Conservation (phyloP, 1,140 invertebrate genomes). For the Planococcus citri region DNA sequence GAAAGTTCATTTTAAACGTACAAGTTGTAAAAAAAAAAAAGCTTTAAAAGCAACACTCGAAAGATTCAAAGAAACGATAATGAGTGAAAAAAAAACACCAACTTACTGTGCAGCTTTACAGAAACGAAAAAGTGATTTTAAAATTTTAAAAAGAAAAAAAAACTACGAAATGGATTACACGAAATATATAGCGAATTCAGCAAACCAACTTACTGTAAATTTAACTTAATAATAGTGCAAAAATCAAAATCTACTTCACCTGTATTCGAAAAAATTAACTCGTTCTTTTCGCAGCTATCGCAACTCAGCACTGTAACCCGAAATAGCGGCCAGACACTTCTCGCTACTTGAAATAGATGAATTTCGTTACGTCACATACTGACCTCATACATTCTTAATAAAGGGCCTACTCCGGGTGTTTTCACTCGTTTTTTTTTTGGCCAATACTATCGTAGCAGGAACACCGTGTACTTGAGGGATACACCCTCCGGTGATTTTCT, state of each 20-base stretch:
- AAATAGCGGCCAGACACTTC: slow-evolving; percentile 11
- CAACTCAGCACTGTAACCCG: slow-evolving; percentile 11
- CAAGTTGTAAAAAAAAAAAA: neutral
- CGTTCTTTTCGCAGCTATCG: slow-evolving; percentile 12
- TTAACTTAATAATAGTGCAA: neutral
- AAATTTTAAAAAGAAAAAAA: neutral
- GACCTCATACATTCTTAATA: neutral
- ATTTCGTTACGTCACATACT: slow-evolving; percentile 9
- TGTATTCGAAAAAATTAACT: slow-evolving; percentile 15
- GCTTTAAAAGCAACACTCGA: neutral
- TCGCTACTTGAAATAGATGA: slow-evolving; percentile 14
- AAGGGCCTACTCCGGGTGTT: neutral
- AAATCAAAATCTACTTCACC: slow-evolving; percentile 12
- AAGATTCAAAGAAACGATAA: neutral
- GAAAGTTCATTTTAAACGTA: no score
- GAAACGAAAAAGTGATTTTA: neutral
- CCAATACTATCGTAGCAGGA: neutral
- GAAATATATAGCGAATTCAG: no score
- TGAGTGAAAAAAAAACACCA: neutral
- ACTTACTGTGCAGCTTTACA: neutral
- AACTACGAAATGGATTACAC: no score
- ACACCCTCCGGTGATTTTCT: no score
- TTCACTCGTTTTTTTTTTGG: neutral
- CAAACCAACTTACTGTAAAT: neutral
- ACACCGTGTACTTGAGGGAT: no score